Conservation (phyloP, 2,797 vertebrate species). For the Chaetophractus vellerosus region DNA sequence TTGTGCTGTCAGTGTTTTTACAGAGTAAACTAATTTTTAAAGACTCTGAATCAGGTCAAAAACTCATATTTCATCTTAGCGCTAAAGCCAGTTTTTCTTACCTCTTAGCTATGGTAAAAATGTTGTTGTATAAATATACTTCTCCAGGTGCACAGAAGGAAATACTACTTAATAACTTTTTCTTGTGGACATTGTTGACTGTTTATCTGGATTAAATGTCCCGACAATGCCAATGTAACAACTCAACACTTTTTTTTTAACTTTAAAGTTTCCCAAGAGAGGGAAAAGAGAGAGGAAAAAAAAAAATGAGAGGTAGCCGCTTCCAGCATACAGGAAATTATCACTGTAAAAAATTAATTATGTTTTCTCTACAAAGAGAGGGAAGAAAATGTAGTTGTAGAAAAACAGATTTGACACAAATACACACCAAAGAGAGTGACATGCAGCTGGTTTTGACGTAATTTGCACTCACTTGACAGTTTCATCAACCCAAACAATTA, state of each 20-base stretch:
- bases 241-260: neutral
- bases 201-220: neutral
- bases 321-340: slow-evolving; percentile 60
- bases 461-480: slow-evolving; percentile 20
- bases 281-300: neutral
- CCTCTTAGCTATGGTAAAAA: neutral
- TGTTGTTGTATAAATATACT: neutral
- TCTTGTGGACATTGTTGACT: neutral
- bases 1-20: neutral
- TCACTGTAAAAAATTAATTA: slow-evolving; percentile 52
- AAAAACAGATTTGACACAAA: slow-evolving; percentile 53
- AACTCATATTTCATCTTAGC: slow-evolving; percentile 23
- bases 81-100: neutral
- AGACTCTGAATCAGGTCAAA: neutral
- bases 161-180: neutral
- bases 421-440: slow-evolving; percentile 28
- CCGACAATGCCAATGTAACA: neutral
- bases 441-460: slow-evolving; percentile 51
- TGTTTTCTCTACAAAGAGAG: slow-evolving; percentile 54
- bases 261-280: neutral
- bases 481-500: slow-evolving; percentile 71
- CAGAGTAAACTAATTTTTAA: neutral
- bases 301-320: neutral
- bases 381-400: slow-evolving; percentile 47
- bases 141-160: neutral